Conservation (phyloP, 2,797 vertebrate species). For the Staurois parvus region DNA sequence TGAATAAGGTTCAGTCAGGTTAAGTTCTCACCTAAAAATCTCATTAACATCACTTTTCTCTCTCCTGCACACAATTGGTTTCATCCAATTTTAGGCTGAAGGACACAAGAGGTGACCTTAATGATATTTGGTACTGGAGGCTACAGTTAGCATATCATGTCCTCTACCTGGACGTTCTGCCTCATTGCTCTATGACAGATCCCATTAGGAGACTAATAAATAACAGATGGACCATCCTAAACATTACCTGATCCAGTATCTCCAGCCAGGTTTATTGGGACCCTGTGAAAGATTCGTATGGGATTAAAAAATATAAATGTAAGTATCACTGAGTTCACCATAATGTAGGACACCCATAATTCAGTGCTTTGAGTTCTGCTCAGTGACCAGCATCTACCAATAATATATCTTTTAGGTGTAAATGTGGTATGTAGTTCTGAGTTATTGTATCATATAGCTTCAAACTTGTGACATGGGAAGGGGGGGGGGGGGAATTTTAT, state of each 20-base stretch:
- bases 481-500: background rate
- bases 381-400: background rate
- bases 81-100: constrained; percentile 47
- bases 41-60: constrained; percentile 28
- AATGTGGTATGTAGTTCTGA: background rate
- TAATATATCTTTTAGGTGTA: background rate
- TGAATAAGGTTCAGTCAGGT: background rate
- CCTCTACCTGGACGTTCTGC: constrained; percentile 73
- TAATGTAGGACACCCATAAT: constrained; percentile 2
- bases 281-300: background rate
- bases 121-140: constrained; percentile 66
- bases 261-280: constrained; percentile 37
- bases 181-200: constrained; percentile 75
- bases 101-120: constrained; percentile 57
- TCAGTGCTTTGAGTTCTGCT: too few species aligned
- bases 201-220: constrained; percentile 78
- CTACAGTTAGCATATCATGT: constrained; percentile 70
- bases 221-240: constrained; percentile 78
- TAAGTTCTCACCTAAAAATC: constrained; percentile 26
- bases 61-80: constrained; percentile 23
- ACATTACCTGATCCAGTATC: constrained; percentile 74
- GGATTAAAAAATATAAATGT: background rate
- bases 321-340: background rate
- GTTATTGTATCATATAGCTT: background rate
- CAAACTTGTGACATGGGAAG: background rate